Base-by-base conservation (phyloP, 2,113 vertebrate genomes). In the Tricholaema leucomelas region DNA sequence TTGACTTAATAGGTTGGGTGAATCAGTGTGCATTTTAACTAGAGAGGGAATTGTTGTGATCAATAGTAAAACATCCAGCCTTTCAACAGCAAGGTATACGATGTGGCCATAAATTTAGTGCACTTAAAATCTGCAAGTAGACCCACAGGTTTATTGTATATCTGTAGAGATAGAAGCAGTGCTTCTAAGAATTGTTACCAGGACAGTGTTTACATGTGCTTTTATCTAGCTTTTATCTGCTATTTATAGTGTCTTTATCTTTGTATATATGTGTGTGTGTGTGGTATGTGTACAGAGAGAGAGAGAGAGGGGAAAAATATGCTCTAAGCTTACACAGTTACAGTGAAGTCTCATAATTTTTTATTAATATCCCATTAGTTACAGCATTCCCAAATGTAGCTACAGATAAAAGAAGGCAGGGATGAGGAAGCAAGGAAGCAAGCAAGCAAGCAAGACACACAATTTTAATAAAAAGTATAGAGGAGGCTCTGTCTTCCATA, bases 301-400 rank as follows among this genome's bases (percentile, higher is more conserved):
- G 56, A 87, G 15, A 74, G 31, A 61, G 31, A 70, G 9, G 87
- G 40, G 56, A 59, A 83, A 38, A 91, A 40, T 10, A 42, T 66
- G 36, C 5, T 79, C 8, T 65, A 74, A 78, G 28, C 31, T 94
- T 70, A 40, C 56, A 92, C 33, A 81, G n/a, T 65, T 91, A 87
- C 25, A 54, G 31, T 71, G 66, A 88, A 92, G n/a, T 31, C 15
- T 59, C 75, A 71, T 59, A 72, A 91, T 90, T 46, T 94, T 92
- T 93, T 84, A 94, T 95, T 95, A 88, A 85, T 76, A 80, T 63
- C 75, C 85, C 60, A 42, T 55, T 20, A 44, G 60, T 94, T 94
- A 8, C 48, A 65, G 40, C 40, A 86, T 91, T 95, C 58, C 72
- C 19, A 87, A 73, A 75, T 61, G 55, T 48, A 72, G 14, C 24